A percentile compares a stretch with the other conserved stretches of the same genome.
Conservation (phyloP, 2,113 vertebrate species). For the Dasyornis broadbenti region DNA sequence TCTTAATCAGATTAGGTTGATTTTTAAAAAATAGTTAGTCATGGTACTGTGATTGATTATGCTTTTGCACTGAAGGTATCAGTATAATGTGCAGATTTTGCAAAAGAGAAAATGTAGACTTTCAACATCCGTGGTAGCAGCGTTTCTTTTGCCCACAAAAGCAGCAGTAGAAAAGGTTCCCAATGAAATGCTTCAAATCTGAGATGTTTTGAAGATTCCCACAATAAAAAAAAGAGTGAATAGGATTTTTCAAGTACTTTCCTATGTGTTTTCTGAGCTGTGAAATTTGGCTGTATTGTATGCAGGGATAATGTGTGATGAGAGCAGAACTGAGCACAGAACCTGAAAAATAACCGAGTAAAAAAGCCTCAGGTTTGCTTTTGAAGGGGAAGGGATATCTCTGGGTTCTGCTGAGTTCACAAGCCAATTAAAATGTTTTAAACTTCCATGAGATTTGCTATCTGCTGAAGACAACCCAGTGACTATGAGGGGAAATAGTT, state of each 20-base stretch:
- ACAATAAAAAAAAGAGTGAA: constrained; percentile 48
- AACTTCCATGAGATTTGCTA: neutral
- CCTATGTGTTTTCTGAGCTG: constrained; percentile 15
- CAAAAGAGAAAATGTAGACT: neutral
- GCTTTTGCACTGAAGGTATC: constrained; percentile 61
- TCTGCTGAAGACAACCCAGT: neutral
- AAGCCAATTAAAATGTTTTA: constrained; percentile 3
- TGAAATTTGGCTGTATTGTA: neutral
- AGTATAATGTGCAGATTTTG: constrained; percentile 41
- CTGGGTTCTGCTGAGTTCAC: neutral
- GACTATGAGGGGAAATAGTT: neutral
- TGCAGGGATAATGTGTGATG: neutral
- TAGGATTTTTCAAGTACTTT: constrained; percentile 20
- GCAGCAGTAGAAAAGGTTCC: constrained; percentile 43
- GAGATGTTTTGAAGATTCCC: constrained; percentile 44
- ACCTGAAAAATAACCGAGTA: neutral
- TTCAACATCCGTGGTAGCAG: constrained; percentile 41
- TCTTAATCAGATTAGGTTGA: constrained; percentile 62
- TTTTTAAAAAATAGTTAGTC: neutral
- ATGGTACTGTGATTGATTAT: constrained; percentile 22
- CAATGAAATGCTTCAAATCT: constrained; percentile 37
- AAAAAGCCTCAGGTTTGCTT: neutral
- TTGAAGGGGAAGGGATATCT: neutral
- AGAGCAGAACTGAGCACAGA: neutral
- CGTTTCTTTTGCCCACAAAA: constrained; percentile 39